Percentiles rank a stretch among this genome's conserved stretches.
These are phyloP conservation scores for Hippocampus mohnikei DNA, from an alignment of 2,113 vertebrate genomes.

Conservation along the genomic window DNA sequence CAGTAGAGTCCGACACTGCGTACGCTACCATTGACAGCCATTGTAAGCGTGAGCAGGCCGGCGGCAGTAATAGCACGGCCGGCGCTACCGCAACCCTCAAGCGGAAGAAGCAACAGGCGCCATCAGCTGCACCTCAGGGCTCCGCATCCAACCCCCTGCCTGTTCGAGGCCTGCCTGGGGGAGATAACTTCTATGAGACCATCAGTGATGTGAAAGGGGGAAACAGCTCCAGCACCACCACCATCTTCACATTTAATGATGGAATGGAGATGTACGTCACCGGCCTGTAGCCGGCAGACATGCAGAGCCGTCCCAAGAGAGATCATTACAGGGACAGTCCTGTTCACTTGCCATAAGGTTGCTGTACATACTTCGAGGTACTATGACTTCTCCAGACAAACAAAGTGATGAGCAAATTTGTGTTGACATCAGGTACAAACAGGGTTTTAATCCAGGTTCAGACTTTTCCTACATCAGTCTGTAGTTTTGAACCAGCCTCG, in stretches of 20 bases:
- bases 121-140: constrained; percentile 42
- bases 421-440: constrained; percentile 65
- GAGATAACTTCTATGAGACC: constrained; percentile 77
- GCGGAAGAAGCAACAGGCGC: constrained; percentile 64
- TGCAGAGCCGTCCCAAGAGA: constrained; percentile 20
- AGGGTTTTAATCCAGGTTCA: constrained; percentile 69
- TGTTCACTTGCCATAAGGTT: constrained; percentile 32
- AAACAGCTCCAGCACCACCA: constrained; percentile 71
- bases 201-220: constrained; percentile 71
- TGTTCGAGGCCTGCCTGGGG: constrained; percentile 56
- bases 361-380: constrained; percentile 48
- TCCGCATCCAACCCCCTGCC: constrained; percentile 50
- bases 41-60: constrained; percentile 64
- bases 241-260: constrained; percentile 79
- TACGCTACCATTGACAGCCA: constrained; percentile 70
- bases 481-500: constrained; percentile 63
- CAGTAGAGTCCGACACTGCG: constrained; percentile 64
- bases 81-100: constrained; percentile 62
- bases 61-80: constrained; percentile 48
- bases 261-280: constrained; percentile 81
- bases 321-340: constrained; percentile 32
- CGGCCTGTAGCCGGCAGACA: constrained; percentile 63
- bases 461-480: constrained; percentile 48
- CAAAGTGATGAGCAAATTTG: constrained; percentile 55
- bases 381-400: constrained; percentile 44